These are phyloP conservation scores for Nibea coibor DNA, from an alignment of 2,113 vertebrate species.

Conservation along the genomic window DNA sequence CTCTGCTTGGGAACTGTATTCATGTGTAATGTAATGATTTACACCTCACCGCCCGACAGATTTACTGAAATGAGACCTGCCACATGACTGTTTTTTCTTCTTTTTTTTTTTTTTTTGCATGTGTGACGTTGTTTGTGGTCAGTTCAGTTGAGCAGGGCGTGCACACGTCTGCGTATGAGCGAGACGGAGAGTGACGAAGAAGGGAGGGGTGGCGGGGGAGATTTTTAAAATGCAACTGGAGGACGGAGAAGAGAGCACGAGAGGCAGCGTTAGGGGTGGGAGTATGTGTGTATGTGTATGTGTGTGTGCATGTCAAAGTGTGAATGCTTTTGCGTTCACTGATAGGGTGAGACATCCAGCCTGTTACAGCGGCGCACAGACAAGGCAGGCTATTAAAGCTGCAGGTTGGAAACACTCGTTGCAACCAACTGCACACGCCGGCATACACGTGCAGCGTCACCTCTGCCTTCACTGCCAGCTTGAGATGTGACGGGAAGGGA, in stretches of 20 bases:
- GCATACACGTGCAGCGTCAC: slow-evolving; percentile 10
- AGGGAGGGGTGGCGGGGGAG: neutral
- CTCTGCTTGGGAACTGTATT: slow-evolving; percentile 9
- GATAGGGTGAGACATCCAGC: slow-evolving; percentile 38
- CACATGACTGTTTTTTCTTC: no score
- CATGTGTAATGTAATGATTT: slow-evolving; percentile 59
- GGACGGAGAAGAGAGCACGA: slow-evolving; percentile 26
- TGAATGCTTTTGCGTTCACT: slow-evolving; percentile 21
- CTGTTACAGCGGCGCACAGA: slow-evolving; percentile 34
- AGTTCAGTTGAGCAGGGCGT: slow-evolving; percentile 15
- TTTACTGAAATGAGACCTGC: slow-evolving; percentile 47
- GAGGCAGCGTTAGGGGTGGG: slow-evolving; percentile 30
- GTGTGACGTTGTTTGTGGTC: slow-evolving; percentile 30
- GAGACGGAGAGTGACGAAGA: slow-evolving; percentile 23
- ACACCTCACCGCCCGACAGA: slow-evolving; percentile 53
- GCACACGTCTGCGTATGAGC: slow-evolving; percentile 20
- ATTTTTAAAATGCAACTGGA: slow-evolving; percentile 17
- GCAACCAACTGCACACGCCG: slow-evolving; percentile 22
- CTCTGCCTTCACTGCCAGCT: slow-evolving; percentile 54
- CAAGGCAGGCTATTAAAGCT: slow-evolving; percentile 49
- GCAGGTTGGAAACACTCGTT: slow-evolving; percentile 53
- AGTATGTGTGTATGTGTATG: slow-evolving; percentile 11
- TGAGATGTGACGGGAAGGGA: slow-evolving; percentile 57
- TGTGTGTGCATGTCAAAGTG: neutral
- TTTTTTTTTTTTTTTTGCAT: slow-evolving; percentile 2